phyloP scores from a whole-genome alignment of 2,797 vertebrate species.

The Hyperoplus immaculatus region DNA sequence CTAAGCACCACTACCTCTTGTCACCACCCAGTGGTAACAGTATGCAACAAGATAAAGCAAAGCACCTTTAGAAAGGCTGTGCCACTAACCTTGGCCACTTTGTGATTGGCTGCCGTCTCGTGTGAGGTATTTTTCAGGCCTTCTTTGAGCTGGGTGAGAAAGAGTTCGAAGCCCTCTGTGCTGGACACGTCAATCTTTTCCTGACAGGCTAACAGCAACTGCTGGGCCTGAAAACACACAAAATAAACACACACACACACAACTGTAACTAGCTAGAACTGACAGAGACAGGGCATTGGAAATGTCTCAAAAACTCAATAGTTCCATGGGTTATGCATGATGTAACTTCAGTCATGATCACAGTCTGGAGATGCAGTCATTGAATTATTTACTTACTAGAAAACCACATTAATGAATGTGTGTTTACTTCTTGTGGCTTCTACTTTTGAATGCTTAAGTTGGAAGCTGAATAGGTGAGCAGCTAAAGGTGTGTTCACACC shows the following conservation, averaged over 20 bases:
- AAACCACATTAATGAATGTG: neutral
- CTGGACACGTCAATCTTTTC: conserved; percentile 98
- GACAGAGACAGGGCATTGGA: neutral
- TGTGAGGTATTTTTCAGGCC: conserved; percentile 99
- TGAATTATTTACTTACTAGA: too few relatives aligned
- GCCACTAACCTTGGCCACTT: conserved; percentile 97
- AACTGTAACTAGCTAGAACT: neutral
- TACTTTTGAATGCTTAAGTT: neutral
- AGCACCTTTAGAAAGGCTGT: neutral
- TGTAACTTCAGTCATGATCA: neutral
- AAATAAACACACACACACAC: conserved; percentile 17
- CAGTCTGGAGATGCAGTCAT: neutral
- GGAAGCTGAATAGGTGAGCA: too few relatives aligned
- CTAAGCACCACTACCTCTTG: too few relatives aligned
- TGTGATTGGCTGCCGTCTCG: conserved; percentile 99
- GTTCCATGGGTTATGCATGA: neutral
- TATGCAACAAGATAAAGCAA: neutral
- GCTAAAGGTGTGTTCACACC: too few relatives aligned
- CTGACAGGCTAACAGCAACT: conserved; percentile 95
- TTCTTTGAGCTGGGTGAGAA: conserved; percentile 97
- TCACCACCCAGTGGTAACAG: neutral
- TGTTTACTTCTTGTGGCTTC: neutral
- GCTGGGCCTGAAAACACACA: conserved; percentile 91
- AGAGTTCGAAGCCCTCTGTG: conserved; percentile 96
- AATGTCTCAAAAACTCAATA: neutral